phyloP scores from a whole-genome alignment of 2,888 invertebrate species.

The Nemoura dubitans region DNA sequence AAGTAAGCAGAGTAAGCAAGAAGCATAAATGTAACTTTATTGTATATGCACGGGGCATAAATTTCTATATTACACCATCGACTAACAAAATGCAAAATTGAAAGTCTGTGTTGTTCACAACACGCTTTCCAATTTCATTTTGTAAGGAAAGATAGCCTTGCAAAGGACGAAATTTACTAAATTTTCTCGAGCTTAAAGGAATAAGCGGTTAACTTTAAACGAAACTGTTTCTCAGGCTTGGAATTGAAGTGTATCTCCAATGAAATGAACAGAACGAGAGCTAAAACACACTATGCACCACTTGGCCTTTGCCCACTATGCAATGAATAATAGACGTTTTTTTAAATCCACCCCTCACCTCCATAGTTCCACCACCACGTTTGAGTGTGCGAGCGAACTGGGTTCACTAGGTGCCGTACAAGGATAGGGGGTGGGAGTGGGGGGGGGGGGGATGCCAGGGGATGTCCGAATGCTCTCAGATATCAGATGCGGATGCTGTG shows the following conservation, averaged over 20 bases:
- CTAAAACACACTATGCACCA: background rate
- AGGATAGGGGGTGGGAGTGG: background rate
- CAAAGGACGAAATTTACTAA: no score
- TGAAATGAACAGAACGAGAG: background rate
- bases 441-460: conserved; percentile 13
- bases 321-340: conserved; percentile 32
- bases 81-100: no score
- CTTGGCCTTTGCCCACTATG: background rate
- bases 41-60: no score
- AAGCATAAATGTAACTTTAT: no score
- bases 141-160: no score
- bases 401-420: background rate
- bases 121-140: no score
- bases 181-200: no score
- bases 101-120: no score
- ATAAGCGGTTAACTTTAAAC: no score
- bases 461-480: conserved; percentile 8
- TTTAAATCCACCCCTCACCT: conserved; percentile 22
- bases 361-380: conserved; percentile 1
- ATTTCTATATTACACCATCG: no score
- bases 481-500: conserved; percentile 36
- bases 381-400: background rate
- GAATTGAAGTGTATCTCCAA: background rate
- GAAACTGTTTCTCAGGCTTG: no score
- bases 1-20: no score